These are phyloP conservation scores for Epinephelus fuscoguttatus DNA, from an alignment of 2,113 vertebrate genomes.

Conservation along the genomic window DNA sequence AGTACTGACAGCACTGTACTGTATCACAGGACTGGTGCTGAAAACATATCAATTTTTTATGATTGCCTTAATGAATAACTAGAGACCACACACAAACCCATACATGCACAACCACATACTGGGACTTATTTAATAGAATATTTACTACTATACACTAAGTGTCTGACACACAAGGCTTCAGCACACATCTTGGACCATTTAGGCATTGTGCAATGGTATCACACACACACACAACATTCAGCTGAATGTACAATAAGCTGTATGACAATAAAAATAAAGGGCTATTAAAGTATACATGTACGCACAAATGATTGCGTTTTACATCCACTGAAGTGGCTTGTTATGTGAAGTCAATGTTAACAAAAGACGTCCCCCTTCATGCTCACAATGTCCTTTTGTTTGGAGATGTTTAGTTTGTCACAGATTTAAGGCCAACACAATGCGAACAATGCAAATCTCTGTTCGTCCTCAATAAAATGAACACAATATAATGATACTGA, in stretches of 20 bases:
- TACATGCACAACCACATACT: background rate
- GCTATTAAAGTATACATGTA: background rate
- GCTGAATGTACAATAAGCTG: constrained; percentile 14
- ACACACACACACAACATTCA: background rate
- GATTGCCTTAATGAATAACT: background rate
- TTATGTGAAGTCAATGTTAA: background rate
- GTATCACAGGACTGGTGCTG: background rate
- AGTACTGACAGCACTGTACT: background rate
- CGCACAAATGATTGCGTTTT: background rate
- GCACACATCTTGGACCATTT: constrained; percentile 47
- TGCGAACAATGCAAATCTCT: constrained; percentile 48
- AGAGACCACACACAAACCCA: background rate
- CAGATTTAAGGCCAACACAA: constrained; percentile 3
- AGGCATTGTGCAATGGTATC: constrained; percentile 35
- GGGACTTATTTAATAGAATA: background rate
- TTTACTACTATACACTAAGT: background rate
- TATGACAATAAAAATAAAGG: constrained; percentile 4
- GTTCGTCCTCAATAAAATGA: constrained; percentile 46
- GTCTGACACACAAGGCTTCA: constrained; percentile 26
- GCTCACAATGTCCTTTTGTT: constrained; percentile 33
- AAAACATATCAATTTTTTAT: background rate
- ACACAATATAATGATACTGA: constrained; percentile 60
- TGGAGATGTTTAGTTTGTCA: background rate
- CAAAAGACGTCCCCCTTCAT: background rate
- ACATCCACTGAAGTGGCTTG: background rate